These are phyloP conservation scores for Pristionchus mayeri DNA, from an alignment of 2,888 invertebrate genomes.

Conservation along the genomic window DNA sequence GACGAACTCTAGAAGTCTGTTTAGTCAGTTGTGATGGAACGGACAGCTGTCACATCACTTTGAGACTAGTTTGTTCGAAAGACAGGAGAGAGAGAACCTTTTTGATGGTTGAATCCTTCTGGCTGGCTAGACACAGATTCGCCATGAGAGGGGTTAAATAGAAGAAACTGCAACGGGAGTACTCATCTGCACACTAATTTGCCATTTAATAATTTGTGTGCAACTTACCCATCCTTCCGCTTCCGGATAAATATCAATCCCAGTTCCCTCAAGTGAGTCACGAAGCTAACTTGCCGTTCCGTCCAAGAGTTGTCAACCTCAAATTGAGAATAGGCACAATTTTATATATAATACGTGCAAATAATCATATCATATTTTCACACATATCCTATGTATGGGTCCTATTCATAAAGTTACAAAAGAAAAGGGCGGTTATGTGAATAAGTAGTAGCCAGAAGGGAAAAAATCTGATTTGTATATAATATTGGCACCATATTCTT, in stretches of 20 bases:
- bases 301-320: slow-evolving; percentile 79
- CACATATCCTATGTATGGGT: no score
- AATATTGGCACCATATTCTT: no score
- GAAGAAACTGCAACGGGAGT: slow-evolving; percentile 60
- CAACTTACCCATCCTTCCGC: slow-evolving; percentile 69
- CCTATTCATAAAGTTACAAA: no score
- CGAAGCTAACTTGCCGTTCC: slow-evolving; percentile 81
- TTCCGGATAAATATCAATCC: slow-evolving; percentile 87
- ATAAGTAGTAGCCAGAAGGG: no score
- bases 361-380: no score
- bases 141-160: slow-evolving; percentile 70
- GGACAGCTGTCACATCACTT: no score
- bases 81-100: slow-evolving; percentile 11
- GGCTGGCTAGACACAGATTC: slow-evolving; percentile 55
- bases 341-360: no score
- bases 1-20: not conserved
- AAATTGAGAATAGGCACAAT: no score
- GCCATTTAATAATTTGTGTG: not conserved
- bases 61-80: not conserved
- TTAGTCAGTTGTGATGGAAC: not conserved
- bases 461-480: not conserved
- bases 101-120: not conserved
- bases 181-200: not conserved
- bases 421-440: no score
- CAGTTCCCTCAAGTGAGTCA: slow-evolving; percentile 96